Conservation (phyloP, 2,888 invertebrate species). For the Cheilosia vernalis region DNA sequence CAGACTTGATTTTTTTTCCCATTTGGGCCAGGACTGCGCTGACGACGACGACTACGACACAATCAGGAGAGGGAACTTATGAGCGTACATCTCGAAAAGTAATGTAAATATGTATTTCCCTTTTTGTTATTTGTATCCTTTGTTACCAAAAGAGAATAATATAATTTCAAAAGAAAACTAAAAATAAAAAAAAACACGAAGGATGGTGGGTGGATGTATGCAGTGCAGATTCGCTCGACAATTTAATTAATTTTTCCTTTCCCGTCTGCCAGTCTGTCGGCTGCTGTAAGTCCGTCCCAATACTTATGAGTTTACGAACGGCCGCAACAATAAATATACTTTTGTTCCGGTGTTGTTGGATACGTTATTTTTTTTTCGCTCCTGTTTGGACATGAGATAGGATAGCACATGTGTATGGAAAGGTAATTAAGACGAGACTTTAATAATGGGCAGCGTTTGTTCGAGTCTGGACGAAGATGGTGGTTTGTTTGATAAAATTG, state of each 20-base stretch:
- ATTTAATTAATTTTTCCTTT: conserved; percentile 71
- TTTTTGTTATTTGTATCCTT: neutral
- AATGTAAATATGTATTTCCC: conserved; percentile 8
- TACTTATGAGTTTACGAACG: conserved; percentile 4
- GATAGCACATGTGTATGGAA: conserved; percentile 33
- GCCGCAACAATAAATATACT: conserved; percentile 14
- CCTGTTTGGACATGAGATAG: conserved; percentile 13
- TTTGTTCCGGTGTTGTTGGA: conserved; percentile 29
- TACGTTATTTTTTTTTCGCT: conserved; percentile 1
- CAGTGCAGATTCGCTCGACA: conserved; percentile 36
- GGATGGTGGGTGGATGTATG: conserved; percentile 6
- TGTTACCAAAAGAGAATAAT: conserved; percentile 13
- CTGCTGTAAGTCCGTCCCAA: conserved; percentile 7
- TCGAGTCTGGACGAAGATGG: conserved; percentile 9
- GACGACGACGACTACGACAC: conserved; percentile 19
- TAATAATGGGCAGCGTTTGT: conserved; percentile 15
- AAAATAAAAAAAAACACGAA: conserved; percentile 24
- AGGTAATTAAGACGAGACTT: conserved; percentile 61
- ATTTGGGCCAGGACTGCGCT: conserved; percentile 3
- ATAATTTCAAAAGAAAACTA: conserved; percentile 43
- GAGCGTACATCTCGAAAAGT: conserved; percentile 39
- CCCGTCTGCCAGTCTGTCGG: conserved; percentile 44
- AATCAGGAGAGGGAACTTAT: conserved; percentile 17
- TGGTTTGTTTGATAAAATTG: conserved; percentile 18
- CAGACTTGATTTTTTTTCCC: conserved; percentile 16